phyloP scores from a whole-genome alignment of 2,888 invertebrate species.

The Hipparchia sbordonii region DNA sequence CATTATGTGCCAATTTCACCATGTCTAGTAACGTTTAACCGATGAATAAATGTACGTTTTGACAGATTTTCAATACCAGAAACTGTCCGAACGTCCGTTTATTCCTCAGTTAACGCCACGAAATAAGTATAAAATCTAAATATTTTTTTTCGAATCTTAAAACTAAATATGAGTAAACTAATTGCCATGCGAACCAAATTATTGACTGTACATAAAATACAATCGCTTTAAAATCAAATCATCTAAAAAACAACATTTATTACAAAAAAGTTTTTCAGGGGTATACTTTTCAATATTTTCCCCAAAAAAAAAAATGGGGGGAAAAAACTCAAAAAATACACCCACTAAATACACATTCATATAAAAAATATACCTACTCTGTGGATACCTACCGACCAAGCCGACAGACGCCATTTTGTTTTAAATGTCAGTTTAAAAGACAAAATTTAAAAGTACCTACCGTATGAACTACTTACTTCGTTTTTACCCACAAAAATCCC shows the following conservation, averaged over 20 bases:
- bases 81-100: too few species aligned
- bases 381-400: constrained; percentile 66
- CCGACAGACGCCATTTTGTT: constrained; percentile 53
- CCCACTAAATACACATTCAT: constrained; percentile 22
- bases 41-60: too few species aligned
- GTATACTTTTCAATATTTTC: constrained; percentile 18
- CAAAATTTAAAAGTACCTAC: constrained; percentile 56
- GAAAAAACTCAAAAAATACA: constrained; percentile 21
- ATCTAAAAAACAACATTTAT: constrained; percentile 33
- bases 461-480: constrained; percentile 48
- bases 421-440: constrained; percentile 24
- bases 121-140: too few species aligned
- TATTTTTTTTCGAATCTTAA: neutral
- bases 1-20: too few species aligned
- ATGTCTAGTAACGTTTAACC: too few species aligned
- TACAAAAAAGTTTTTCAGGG: constrained; percentile 2
- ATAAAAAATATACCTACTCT: constrained; percentile 35
- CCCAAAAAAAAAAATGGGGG: constrained; percentile 3
- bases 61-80: too few species aligned
- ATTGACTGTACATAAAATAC: neutral
- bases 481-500: constrained; percentile 24
- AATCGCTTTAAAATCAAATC: neutral
- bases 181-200: neutral
- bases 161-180: neutral
- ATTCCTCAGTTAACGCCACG: too few species aligned